These are phyloP conservation scores for Glyphotaelius pellucidus DNA, from an alignment of 2,888 invertebrate species.

Conservation along the genomic window DNA sequence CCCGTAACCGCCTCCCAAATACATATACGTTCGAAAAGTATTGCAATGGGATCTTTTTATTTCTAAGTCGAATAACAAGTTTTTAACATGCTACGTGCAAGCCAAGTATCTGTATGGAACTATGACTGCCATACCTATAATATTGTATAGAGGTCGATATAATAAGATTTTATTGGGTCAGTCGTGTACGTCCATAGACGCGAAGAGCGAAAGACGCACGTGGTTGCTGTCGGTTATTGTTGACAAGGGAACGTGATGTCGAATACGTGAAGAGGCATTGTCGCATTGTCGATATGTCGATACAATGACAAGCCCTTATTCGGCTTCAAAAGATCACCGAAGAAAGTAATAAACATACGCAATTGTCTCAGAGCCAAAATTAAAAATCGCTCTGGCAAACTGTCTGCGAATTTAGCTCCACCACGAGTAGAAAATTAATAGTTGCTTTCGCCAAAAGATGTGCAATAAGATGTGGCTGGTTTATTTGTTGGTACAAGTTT, in stretches of 20 bases:
- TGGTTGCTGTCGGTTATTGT: background rate
- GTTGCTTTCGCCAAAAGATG: background rate
- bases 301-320: background rate
- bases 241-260: conserved; percentile 4
- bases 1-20: no score
- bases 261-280: background rate
- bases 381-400: background rate
- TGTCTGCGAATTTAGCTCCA: no score
- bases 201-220: background rate
- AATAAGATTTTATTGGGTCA: background rate
- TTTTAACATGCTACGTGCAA: background rate
- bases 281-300: background rate
- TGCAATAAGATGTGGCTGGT: no score
- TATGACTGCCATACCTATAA: no score
- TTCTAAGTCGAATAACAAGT: background rate
- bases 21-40: no score
- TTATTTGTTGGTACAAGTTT: no score
- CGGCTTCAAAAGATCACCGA: background rate
- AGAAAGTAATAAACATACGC: background rate
- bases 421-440: background rate
- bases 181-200: background rate
- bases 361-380: background rate
- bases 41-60: no score
- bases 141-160: background rate
- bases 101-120: background rate